These are phyloP conservation scores for Stegana nigrithorax DNA, from an alignment of 2,888 invertebrate genomes.

Conservation along the genomic window DNA sequence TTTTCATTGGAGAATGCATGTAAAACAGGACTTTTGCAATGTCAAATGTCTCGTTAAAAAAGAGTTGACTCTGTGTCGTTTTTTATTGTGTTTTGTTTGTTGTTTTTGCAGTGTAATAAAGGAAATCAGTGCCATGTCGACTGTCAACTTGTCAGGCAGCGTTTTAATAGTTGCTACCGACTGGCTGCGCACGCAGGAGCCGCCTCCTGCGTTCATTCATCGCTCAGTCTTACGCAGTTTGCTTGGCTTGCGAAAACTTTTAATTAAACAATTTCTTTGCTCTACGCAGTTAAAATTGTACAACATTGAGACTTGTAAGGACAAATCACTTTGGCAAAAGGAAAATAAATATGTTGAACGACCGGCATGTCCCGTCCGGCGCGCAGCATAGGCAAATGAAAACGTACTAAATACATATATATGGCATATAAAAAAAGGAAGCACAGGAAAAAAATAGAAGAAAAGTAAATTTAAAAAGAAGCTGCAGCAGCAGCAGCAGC, in stretches of 20 bases:
- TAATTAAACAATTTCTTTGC: constrained; percentile 57
- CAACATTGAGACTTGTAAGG: constrained; percentile 42
- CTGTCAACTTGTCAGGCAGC: no score
- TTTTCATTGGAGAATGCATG: no score
- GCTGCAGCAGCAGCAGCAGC: neutral
- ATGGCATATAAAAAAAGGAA: neutral
- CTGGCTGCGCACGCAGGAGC: no score
- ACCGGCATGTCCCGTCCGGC: neutral
- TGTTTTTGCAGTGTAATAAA: no score
- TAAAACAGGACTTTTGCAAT: no score
- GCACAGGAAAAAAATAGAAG: neutral
- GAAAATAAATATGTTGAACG: constrained; percentile 16
- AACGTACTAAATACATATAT: no score
- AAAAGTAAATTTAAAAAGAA: neutral
- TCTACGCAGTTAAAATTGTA: constrained; percentile 12
- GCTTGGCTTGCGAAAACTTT: constrained; percentile 42
- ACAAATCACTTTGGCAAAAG: constrained; percentile 43
- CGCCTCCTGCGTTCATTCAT: no score
- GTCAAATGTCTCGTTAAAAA: no score
- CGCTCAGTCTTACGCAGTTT: neutral
- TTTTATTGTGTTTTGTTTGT: no score
- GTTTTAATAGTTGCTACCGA: no score
- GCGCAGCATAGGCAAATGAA: neutral
- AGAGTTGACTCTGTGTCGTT: no score
- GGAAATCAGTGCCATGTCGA: no score